Base-by-base conservation (phyloP, 2,888 invertebrate species). In the Magallana nippona region DNA sequence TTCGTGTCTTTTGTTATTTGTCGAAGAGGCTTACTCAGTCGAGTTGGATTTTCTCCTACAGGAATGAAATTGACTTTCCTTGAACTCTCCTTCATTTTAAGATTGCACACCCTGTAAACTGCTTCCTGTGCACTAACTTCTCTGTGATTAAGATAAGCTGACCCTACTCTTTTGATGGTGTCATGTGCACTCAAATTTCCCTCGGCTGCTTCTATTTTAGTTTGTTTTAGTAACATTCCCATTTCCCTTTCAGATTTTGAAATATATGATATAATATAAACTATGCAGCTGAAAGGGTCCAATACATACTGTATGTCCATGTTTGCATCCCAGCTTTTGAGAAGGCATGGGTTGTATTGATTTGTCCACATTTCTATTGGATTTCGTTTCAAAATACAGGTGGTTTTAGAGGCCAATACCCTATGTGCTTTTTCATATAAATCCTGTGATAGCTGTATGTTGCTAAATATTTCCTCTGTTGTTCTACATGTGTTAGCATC, bases 11-110 rank as follows among this genome's bases (percentile, higher is more conserved):
- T 63, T n/a, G 13, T 58, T 58, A 58, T 58, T 58, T 15, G 58
- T 17, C 15, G 15, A 17, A 79, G 57, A 56, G 79, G 79, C 57
- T 79, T 79, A 22, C 56, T 78, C 22, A 82, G 55, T n/a, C 82
- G 55, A 22, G 57, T 57, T 44, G 82, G 82, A 81, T 85, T 84
- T 60, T 80, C 82, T n/a, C 82, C 85, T 19, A 79, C 71, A 55
- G 85, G 85, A 17, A 83, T 79, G 62, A 83, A 85, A 56, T 32
- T 19, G 32, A 85, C 84, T 57, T 86, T 82, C 56, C 86, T 44
- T 55, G 83, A 84, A 32, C 78, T 44, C 44, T 78, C 78, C 32
- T 78, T 78, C 78, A 78, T 79, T 57, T 79, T 56, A 44, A 44
- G 44, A 44, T 44, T 44, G 44, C 44, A 44, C 44, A 44, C 44